Conservation (phyloP, 2,113 vertebrate genomes). For the Aspidoscelis tigris region DNA sequence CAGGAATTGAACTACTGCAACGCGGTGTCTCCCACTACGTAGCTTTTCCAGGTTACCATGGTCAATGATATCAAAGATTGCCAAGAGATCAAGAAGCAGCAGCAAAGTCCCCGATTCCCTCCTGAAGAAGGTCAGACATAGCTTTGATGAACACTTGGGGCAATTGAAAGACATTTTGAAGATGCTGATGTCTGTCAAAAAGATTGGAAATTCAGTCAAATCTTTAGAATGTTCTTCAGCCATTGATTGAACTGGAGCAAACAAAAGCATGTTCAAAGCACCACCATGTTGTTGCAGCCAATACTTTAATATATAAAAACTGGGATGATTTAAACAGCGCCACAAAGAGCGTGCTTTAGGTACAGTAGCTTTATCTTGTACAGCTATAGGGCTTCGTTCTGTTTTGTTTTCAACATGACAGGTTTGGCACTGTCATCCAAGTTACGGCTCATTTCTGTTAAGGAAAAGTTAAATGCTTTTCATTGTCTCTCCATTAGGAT, state of each 20-base stretch:
- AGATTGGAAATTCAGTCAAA: no score
- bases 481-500: constrained; percentile 31
- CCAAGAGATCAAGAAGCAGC: no score
- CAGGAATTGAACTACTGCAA: no score
- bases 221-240: neutral
- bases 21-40: no score
- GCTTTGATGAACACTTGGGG: no score
- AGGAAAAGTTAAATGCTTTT: constrained; percentile 33
- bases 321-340: constrained; percentile 38
- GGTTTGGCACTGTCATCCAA: constrained; percentile 42
- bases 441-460: constrained; percentile 49
- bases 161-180: no score
- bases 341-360: constrained; percentile 32
- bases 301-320: constrained; percentile 17
- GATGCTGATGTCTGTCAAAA: no score
- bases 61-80: no score
- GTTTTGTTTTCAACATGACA: constrained; percentile 1
- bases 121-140: no score
- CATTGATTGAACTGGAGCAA: constrained; percentile 1
- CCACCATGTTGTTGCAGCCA: constrained; percentile 47
- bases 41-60: no score
- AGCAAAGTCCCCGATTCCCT: no score
- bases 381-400: neutral
- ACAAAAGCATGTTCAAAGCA: constrained; percentile 27
- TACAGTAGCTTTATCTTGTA: constrained; percentile 22